Conservation (phyloP, 2,888 invertebrate species). For the Keiferia lycopersicella region DNA sequence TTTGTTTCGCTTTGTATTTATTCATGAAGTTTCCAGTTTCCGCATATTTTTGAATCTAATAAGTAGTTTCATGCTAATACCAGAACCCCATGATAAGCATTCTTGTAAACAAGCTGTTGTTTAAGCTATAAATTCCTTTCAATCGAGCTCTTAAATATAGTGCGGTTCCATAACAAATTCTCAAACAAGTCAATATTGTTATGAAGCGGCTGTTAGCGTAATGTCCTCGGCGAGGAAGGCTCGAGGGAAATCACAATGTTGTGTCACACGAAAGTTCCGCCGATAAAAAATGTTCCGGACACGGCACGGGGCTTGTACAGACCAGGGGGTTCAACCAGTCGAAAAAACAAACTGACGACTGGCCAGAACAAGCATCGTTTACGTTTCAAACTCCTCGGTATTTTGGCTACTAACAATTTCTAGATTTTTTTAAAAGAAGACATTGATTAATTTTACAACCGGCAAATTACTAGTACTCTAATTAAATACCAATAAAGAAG, state of each 20-base stretch:
- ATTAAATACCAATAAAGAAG: no score
- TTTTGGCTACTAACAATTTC: no score
- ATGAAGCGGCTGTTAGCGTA: constrained; percentile 7
- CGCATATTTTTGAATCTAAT: constrained; percentile 6
- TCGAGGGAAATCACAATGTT: constrained; percentile 9
- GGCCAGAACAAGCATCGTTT: no score
- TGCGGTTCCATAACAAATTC: background rate
- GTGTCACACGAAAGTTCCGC: constrained; percentile 4
- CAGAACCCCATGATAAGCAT: background rate
- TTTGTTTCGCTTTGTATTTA: constrained; percentile 11
- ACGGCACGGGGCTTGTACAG: no score
- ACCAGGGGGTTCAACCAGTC: no score
- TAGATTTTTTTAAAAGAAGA: no score
- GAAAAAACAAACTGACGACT: no score
- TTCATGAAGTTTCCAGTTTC: constrained; percentile 8
- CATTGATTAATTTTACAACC: no score
- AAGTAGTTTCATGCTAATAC: background rate
- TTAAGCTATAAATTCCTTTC: background rate
- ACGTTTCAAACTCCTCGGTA: no score
- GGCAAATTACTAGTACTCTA: no score
- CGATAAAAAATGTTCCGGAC: constrained; percentile 5
- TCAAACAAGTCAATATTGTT: background rate
- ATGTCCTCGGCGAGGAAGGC: background rate
- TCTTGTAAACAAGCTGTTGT: background rate
- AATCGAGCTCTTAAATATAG: background rate